Evolutionary conservation across 2,113 vertebrate species (phyloP).

Genomic region (Turnix velox): DNA sequence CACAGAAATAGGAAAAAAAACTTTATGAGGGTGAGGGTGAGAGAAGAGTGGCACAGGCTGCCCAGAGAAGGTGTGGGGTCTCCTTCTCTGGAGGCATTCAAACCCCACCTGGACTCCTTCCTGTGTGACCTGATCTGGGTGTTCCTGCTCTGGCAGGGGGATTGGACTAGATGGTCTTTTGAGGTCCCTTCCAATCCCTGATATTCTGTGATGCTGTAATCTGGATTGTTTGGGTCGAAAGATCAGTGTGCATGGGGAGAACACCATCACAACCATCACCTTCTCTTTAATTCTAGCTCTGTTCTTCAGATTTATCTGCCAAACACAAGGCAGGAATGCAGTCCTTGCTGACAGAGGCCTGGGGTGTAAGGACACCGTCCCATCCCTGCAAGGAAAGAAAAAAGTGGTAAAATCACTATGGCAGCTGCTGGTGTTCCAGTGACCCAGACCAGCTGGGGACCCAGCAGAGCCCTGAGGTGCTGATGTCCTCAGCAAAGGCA

Average conservation of each 20-base stretch:
- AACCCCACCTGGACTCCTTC: no score
- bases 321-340: not conserved
- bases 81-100: no score
- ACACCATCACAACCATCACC: not conserved
- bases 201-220: no score
- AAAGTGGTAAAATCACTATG: not conserved
- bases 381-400: not conserved
- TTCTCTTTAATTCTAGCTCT: not conserved
- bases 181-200: no score
- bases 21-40: no score
- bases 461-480: not conserved
- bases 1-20: no score
- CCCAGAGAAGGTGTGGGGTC: no score
- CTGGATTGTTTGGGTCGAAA: not conserved
- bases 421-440: not conserved
- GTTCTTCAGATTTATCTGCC: not conserved
- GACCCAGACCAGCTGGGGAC: not conserved
- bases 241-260: not conserved
- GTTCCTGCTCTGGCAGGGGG: no score
- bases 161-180: no score
- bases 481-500: not conserved
- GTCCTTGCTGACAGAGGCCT: not conserved
- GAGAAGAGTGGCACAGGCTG: no score
- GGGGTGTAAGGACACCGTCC: not conserved
- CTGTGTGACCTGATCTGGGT: no score